Evolutionary conservation across 1,140 invertebrate species (phyloP).

Genomic region (Plectrocnemia conspersa): DNA sequence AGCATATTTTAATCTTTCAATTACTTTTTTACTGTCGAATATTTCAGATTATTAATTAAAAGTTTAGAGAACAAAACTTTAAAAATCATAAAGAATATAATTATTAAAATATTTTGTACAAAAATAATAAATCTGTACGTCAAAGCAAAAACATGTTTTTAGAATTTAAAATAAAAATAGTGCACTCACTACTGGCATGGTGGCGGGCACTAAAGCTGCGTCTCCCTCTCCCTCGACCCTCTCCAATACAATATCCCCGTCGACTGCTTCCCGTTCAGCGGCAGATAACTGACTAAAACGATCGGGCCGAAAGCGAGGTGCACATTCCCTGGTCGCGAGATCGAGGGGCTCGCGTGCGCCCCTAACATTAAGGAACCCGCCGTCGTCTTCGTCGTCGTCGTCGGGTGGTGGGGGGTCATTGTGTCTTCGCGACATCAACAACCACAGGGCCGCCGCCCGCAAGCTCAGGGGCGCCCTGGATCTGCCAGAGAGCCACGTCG

Average conservation of each 20-base stretch:
- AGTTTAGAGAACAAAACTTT: too few relatives aligned
- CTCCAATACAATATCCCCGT: conserved; percentile 1
- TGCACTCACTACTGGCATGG: conserved; percentile 16
- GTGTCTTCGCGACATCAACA: conserved; percentile 13
- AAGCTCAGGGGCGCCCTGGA: conserved; percentile 25
- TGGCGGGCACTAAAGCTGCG: neutral
- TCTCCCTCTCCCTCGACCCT: neutral
- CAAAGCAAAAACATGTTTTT: too few relatives aligned
- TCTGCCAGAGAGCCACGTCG: conserved; percentile 12
- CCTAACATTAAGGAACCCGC: conserved; percentile 9
- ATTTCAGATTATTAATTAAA: too few relatives aligned
- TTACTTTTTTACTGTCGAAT: too few relatives aligned
- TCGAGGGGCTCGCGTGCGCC: conserved; percentile 11
- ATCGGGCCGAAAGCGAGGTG: conserved; percentile 9
- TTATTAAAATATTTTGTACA: neutral
- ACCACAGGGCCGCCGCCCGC: conserved; percentile 30
- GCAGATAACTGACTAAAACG: conserved; percentile 33
- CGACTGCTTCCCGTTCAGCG: conserved; percentile 22
- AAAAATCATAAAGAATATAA: too few relatives aligned
- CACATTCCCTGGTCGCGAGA: conserved; percentile 15
- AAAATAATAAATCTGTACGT: neutral
- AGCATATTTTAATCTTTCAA: too few relatives aligned
- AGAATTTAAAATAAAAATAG: neutral
- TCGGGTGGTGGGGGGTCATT: neutral
- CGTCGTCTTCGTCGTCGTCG: conserved; percentile 19